Evolutionary conservation across 2,113 vertebrate genomes (phyloP).

Genomic region (Cisticola juncidis): DNA sequence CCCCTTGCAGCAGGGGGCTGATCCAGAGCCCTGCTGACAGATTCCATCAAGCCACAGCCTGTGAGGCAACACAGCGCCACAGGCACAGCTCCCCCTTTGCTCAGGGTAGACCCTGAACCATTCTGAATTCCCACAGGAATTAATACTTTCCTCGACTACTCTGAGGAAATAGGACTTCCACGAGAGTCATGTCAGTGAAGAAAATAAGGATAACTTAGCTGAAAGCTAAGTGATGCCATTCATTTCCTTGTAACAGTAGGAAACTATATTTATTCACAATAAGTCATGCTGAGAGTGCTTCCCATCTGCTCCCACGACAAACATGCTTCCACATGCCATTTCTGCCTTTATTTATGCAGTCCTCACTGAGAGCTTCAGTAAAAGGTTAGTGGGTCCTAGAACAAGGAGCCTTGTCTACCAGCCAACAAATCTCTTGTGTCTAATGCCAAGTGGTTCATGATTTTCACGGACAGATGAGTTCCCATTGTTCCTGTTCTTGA

Average conservation of each 20-base stretch:
- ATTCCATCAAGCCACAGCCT: background rate
- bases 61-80: fast-evolving
- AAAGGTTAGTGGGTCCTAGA: background rate
- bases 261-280: background rate
- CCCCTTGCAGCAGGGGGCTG: background rate
- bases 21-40: background rate
- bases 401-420: background rate
- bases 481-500: background rate
- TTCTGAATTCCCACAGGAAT: background rate
- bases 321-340: background rate
- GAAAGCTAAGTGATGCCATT: background rate
- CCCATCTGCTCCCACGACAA: background rate
- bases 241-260: background rate
- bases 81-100: background rate
- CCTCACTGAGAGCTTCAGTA: background rate
- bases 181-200: background rate
- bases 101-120: background rate
- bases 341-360: background rate
- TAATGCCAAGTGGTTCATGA: background rate
- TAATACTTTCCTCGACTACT: background rate
- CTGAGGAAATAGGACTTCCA: background rate
- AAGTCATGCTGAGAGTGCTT: background rate
- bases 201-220: background rate
- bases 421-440: background rate
- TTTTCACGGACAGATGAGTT: background rate